These are phyloP conservation scores for Rhinopithecus roxellana DNA, from an alignment of 2,113 vertebrate species.

Conservation along the genomic window DNA sequence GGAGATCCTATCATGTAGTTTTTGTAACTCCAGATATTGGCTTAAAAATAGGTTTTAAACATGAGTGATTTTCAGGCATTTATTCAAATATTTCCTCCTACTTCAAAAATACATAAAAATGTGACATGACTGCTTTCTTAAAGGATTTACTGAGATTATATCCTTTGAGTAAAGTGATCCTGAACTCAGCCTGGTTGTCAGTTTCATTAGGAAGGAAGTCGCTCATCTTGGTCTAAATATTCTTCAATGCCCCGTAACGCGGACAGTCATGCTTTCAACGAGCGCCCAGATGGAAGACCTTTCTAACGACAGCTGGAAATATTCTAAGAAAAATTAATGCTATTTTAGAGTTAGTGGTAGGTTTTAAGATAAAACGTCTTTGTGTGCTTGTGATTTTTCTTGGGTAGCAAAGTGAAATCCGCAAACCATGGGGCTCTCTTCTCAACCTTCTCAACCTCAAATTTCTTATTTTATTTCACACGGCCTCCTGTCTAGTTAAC, in stretches of 20 bases:
- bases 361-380: constrained; percentile 77
- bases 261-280: not conserved
- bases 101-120: constrained; percentile 17
- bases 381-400: constrained; percentile 80
- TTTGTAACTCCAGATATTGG: constrained; percentile 6
- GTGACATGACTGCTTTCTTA: not conserved
- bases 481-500: not conserved
- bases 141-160: constrained; percentile 44
- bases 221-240: constrained; percentile 55
- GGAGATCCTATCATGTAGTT: not conserved
- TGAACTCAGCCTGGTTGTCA: not conserved
- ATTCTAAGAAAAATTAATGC: constrained; percentile 62
- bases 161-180: constrained; percentile 9
- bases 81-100: constrained; percentile 3
- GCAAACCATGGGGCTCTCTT: constrained; percentile 71
- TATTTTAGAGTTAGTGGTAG: constrained; percentile 76
- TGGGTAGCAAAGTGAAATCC: constrained; percentile 76
- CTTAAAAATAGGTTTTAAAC: not conserved
- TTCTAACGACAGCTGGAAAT: constrained; percentile 15
- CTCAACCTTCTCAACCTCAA: constrained; percentile 44
- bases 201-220: constrained; percentile 15
- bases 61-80: constrained; percentile 27
- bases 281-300: not conserved
- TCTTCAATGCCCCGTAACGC: not conserved
- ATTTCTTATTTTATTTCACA: not conserved